phyloP scores from a whole-genome alignment of 2,888 invertebrate genomes.

The Eremobia ochroleuca region DNA sequence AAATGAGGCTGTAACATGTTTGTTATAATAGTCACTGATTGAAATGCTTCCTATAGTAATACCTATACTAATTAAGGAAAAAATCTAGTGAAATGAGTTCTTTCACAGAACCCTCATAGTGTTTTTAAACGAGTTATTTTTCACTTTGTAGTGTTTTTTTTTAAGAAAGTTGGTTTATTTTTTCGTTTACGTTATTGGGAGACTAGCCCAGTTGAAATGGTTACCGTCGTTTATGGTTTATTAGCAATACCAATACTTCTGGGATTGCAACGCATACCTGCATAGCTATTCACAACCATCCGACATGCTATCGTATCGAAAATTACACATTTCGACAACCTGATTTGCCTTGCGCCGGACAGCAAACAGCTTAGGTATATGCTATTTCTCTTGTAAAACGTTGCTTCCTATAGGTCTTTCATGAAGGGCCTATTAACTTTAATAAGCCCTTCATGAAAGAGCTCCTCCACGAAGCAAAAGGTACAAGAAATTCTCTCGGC shows the following conservation, averaged over 20 bases:
- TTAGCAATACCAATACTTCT: neutral
- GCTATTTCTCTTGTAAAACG: too few species aligned
- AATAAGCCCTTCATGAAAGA: too few species aligned
- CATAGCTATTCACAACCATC: too few species aligned
- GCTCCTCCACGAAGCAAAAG: too few species aligned
- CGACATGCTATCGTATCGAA: too few species aligned
- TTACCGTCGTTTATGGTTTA: neutral
- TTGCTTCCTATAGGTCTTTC: neutral
- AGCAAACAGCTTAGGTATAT: too few species aligned
- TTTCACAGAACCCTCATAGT: neutral
- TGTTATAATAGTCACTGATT: neutral
- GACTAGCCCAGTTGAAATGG: neutral
- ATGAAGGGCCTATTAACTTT: neutral
- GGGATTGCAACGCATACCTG: neutral
- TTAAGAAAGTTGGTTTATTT: neutral
- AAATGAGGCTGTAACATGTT: neutral
- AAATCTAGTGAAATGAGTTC: neutral
- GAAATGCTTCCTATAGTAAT: neutral
- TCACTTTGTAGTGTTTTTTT: neutral
- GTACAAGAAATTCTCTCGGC: neutral
- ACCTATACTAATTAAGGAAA: neutral
- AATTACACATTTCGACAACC: too few species aligned
- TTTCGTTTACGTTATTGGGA: neutral
- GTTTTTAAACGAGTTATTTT: neutral
- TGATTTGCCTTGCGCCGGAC: too few species aligned